These are phyloP conservation scores for Elymnias hypermnestra DNA, from an alignment of 1,140 invertebrate species.

Conservation along the genomic window DNA sequence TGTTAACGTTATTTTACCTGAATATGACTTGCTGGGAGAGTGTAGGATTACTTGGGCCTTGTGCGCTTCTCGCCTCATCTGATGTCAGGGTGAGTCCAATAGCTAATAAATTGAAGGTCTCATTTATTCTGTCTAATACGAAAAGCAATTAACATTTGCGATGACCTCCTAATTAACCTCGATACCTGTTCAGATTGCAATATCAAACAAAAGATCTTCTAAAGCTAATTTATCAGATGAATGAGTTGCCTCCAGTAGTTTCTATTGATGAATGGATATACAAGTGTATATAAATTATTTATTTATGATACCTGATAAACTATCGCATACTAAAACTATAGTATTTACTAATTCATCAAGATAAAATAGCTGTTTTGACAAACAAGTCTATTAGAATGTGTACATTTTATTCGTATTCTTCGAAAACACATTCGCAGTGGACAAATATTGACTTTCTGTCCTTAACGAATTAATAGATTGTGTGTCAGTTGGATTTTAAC, in stretches of 20 bases:
- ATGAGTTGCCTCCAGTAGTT: neutral
- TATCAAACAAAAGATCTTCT: neutral
- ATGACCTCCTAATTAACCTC: neutral
- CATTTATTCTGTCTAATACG: slow-evolving; percentile 13
- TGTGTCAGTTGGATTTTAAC: slow-evolving; percentile 2
- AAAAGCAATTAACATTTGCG: neutral
- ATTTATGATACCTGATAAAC: neutral
- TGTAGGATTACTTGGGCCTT: slow-evolving; percentile 70
- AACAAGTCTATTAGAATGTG: slow-evolving; percentile 21
- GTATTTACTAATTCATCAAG: slow-evolving; percentile 9
- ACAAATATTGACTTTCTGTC: slow-evolving; percentile 21
- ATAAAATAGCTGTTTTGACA: slow-evolving; percentile 11
- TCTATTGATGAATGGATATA: neutral
- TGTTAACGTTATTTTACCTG: slow-evolving; percentile 63
- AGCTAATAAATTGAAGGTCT: slow-evolving; percentile 34
- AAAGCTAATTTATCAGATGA: slow-evolving; percentile 5
- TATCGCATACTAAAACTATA: neutral
- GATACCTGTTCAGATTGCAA: neutral
- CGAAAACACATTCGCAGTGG: slow-evolving; percentile 10
- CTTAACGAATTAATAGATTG: slow-evolving; percentile 9
- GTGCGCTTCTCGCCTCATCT: slow-evolving; percentile 68
- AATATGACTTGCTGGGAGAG: slow-evolving; percentile 75
- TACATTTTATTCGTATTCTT: slow-evolving; percentile 10
- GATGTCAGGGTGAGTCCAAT: slow-evolving; percentile 64
- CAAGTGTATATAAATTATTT: neutral